A percentile compares a stretch with the other conserved stretches of the same genome.
phyloP scores from a whole-genome alignment of 2,113 vertebrate species.

The Pelvicachromis taeniatus region DNA sequence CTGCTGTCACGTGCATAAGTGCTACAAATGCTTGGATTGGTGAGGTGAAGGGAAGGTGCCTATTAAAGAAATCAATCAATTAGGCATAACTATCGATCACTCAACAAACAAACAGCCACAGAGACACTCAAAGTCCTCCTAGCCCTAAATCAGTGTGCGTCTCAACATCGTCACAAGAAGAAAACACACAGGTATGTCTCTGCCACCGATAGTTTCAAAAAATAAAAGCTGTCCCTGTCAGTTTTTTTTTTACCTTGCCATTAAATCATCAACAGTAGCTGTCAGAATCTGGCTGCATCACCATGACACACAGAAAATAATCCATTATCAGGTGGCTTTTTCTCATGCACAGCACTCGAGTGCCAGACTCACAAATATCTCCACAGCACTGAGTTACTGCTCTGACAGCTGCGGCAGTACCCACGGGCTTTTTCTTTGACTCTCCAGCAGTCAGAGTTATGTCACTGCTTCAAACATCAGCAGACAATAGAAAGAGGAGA shows the following conservation, averaged over 20 bases:
- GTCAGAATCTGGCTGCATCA: slow-evolving; percentile 18
- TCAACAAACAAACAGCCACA: background rate
- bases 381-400: background rate
- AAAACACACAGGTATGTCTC: background rate
- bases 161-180: background rate
- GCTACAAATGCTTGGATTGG: background rate
- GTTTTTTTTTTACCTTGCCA: background rate
- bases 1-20: background rate
- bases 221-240: slow-evolving; percentile 21
- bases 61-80: background rate
- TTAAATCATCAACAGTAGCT: slow-evolving; percentile 22
- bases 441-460: background rate
- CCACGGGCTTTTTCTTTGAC: background rate
- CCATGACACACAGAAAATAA: slow-evolving; percentile 26
- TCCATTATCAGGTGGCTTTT: slow-evolving; percentile 17
- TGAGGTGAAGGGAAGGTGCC: background rate
- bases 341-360: background rate
- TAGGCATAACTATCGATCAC: background rate
- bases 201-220: slow-evolving; percentile 15
- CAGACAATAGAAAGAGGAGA: background rate
- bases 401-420: background rate
- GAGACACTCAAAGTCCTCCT: background rate
- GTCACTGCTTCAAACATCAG: background rate
- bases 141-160: background rate
- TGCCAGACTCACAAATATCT: background rate